A percentile compares a stretch with the other conserved stretches of the same genome.
phyloP scores from a whole-genome alignment of 2,797 vertebrate species.

The Dipus sagitta region DNA sequence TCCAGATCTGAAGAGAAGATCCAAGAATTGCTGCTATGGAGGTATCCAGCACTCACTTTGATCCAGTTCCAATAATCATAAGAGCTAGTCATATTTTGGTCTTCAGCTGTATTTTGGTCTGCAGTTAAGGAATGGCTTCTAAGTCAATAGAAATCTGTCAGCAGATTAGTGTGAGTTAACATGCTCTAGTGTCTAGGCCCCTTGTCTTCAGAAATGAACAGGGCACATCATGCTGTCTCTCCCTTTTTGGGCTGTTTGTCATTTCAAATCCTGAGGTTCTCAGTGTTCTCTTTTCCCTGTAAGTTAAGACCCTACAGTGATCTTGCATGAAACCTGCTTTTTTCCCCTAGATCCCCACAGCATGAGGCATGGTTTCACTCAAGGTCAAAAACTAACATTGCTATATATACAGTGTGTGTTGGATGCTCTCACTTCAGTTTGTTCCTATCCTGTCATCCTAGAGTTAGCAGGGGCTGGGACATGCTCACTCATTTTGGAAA shows the following conservation, averaged over 20 bases:
- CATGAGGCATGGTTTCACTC: background rate
- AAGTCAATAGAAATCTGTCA: background rate
- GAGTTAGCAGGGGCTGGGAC: background rate
- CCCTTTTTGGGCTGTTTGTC: background rate
- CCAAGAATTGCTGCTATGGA: background rate
- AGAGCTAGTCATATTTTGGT: background rate
- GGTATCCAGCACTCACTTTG: background rate
- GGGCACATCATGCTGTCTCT: background rate
- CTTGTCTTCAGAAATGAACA: constrained; percentile 11
- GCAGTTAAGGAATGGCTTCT: background rate
- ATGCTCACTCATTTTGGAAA: background rate
- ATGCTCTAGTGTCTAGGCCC: background rate
- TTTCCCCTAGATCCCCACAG: background rate
- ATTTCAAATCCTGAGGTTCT: background rate
- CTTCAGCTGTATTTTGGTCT: background rate
- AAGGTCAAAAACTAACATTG: background rate
- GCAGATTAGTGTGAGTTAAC: background rate
- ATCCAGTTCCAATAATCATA: background rate
- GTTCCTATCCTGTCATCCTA: background rate
- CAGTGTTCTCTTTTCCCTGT: background rate
- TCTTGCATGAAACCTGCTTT: background rate
- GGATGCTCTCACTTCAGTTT: background rate
- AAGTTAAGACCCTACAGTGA: constrained; percentile 10
- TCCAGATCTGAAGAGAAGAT: background rate
- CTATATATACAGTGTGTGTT: background rate